These are phyloP conservation scores for Lacanobia wlatinum DNA, from an alignment of 2,888 invertebrate genomes.

Conservation along the genomic window DNA sequence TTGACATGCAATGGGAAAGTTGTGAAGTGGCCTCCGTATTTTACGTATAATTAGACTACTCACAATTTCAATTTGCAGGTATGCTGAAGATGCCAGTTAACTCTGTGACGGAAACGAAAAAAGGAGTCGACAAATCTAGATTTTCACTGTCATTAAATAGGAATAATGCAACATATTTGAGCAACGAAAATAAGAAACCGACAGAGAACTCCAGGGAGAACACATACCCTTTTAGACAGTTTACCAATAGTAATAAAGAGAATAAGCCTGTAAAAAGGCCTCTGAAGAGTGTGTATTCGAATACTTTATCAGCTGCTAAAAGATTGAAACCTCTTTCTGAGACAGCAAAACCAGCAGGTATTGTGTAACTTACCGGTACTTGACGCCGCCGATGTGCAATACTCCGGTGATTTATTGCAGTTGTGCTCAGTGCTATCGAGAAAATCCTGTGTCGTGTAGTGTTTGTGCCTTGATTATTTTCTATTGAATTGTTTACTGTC, in stretches of 20 bases:
- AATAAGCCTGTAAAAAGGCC: conserved; percentile 85
- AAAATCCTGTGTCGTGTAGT: conserved; percentile 26
- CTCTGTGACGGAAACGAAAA: conserved; percentile 85
- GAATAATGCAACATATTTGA: conserved; percentile 86
- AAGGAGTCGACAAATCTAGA: conserved; percentile 85
- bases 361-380: conserved; percentile 72
- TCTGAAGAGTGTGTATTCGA: conserved; percentile 79
- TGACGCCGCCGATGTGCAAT: conserved; percentile 49
- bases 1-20: conserved; percentile 85
- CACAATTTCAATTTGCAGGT: conserved; percentile 79
- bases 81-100: conserved; percentile 91
- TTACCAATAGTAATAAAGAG: conserved; percentile 80
- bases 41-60: conserved; percentile 54
- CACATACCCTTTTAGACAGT: conserved; percentile 70
- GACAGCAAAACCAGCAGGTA: conserved; percentile 79
- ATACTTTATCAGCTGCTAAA: conserved; percentile 85
- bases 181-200: conserved; percentile 79
- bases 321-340: conserved; percentile 83
- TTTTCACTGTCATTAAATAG: conserved; percentile 85
- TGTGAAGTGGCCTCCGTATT: conserved; percentile 73
- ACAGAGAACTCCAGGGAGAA: conserved; percentile 75
- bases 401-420: conserved; percentile 38
- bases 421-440: conserved; percentile 34
- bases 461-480: conserved; percentile 1
- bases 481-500: neutral